Conservation (phyloP, 2,113 vertebrate species). For the Bostrychus sinensis region DNA sequence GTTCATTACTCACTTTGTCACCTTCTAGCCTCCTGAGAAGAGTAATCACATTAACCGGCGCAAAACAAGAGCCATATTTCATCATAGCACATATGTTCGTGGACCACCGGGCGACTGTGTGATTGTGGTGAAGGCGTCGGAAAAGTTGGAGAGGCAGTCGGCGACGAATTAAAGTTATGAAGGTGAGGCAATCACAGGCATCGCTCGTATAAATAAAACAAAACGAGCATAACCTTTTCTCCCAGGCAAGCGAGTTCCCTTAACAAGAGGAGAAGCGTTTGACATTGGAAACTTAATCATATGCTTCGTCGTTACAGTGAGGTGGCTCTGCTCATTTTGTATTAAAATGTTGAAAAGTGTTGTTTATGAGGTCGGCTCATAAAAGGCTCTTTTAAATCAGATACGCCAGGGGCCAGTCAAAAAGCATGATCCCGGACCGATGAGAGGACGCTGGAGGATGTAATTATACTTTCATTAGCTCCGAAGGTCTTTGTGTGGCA, state of each 20-base stretch:
- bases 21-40: not conserved
- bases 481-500: conserved; percentile 26
- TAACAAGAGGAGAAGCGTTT: not conserved
- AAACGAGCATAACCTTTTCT: conserved; percentile 4
- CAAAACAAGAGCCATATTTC: not conserved
- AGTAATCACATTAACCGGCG: not conserved
- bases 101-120: not conserved
- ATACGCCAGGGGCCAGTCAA: conserved; percentile 15
- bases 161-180: not conserved
- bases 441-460: conserved; percentile 12
- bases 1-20: not conserved
- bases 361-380: not conserved
- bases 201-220: not conserved
- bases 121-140: not conserved
- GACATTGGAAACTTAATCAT: conserved; percentile 1
- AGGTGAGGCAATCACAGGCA: not conserved
- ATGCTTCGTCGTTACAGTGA: no score
- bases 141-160: not conserved
- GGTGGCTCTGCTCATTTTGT: not conserved
- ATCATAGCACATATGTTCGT: not conserved
- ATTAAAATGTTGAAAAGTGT: not conserved
- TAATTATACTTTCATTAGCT: conserved; percentile 34
- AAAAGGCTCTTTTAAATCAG: conserved; percentile 18
- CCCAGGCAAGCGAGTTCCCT: not conserved
- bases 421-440: conserved; percentile 18